phyloP scores from a whole-genome alignment of 2,113 vertebrate species.

The Rhadina sibilatrix region DNA sequence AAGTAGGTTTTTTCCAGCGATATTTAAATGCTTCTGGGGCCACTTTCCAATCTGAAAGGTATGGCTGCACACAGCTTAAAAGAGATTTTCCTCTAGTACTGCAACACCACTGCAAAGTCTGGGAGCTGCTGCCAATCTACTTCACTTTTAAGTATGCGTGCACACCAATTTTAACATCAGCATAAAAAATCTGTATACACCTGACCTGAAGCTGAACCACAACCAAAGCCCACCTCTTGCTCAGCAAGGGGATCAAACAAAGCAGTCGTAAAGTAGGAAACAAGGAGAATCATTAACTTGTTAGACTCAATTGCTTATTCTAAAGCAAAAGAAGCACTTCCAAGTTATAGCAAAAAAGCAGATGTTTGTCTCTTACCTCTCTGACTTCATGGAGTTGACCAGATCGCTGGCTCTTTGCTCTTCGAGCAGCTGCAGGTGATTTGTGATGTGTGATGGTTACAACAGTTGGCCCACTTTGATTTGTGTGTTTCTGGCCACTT shows the following conservation, averaged over 20 bases:
- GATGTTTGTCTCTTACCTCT: constrained; percentile 81
- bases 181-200: neutral
- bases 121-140: neutral
- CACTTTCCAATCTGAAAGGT: neutral
- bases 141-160: neutral
- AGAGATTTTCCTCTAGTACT: neutral
- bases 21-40: neutral
- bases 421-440: constrained; percentile 89
- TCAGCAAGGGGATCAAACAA: neutral
- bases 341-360: neutral
- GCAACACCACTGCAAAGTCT: neutral
- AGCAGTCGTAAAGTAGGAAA: neutral
- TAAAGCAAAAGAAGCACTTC: neutral
- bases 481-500: constrained; percentile 82
- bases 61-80: neutral
- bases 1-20: neutral
- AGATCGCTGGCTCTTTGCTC: constrained; percentile 81
- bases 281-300: neutral
- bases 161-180: neutral
- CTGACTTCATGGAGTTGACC: constrained; percentile 89
- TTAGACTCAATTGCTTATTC: neutral
- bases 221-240: neutral
- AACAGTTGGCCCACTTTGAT: constrained; percentile 79
- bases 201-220: neutral
- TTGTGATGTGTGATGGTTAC: constrained; percentile 96